These are phyloP conservation scores for Xanthia icteritia DNA, from an alignment of 2,888 invertebrate genomes.

Conservation along the genomic window DNA sequence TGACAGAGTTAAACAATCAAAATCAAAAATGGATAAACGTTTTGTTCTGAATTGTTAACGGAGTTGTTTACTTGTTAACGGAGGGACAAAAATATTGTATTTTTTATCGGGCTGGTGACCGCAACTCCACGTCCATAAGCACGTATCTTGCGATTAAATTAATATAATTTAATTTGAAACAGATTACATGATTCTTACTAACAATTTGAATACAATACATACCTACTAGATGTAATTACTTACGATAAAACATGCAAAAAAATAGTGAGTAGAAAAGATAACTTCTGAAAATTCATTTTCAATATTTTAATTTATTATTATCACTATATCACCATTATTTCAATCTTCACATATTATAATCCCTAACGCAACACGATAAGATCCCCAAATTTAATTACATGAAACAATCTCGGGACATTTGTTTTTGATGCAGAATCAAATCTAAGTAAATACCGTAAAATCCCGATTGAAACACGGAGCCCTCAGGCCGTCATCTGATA, in stretches of 20 bases:
- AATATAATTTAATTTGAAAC: not conserved
- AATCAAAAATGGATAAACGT: not conserved
- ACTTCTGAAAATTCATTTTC: not conserved
- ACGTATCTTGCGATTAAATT: not conserved
- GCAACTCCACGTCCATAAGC: not conserved
- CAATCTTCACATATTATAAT: not conserved
- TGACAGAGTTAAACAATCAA: slow-evolving; percentile 20
- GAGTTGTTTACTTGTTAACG: not conserved
- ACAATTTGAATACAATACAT: not conserved
- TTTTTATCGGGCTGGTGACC: not conserved
- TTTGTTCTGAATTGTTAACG: not conserved
- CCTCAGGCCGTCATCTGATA: slow-evolving; percentile 80
- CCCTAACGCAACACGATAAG: slow-evolving; percentile 42
- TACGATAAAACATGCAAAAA: not conserved
- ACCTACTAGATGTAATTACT: not conserved
- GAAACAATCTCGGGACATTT: slow-evolving; percentile 65
- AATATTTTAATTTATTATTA: not conserved
- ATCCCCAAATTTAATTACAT: slow-evolving; percentile 60
- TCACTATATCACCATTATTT: slow-evolving; percentile 7
- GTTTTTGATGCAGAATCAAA: slow-evolving; percentile 73
- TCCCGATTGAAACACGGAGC: slow-evolving; percentile 71
- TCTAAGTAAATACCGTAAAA: slow-evolving; percentile 73
- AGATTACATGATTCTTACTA: not conserved
- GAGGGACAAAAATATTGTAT: not conserved
- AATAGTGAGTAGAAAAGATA: not conserved